A percentile compares a stretch with the other conserved stretches of the same genome.
Evolutionary conservation across 2,888 invertebrate species (phyloP).

Genomic region (Eilema depressum): DNA sequence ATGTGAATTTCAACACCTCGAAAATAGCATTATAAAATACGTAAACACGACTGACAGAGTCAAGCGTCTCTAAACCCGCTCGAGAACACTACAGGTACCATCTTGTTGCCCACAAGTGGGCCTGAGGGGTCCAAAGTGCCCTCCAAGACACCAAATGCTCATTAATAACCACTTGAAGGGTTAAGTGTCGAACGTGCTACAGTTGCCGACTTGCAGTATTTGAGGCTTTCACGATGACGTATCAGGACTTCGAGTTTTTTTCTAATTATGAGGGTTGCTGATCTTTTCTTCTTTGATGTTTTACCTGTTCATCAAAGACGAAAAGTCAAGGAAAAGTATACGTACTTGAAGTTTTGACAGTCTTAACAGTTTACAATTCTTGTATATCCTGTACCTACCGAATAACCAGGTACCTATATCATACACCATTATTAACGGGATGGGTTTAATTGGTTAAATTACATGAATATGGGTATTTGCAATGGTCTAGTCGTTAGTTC

Average conservation of each 20-base stretch:
- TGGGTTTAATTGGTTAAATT: too few species aligned
- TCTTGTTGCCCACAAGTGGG: slow-evolving; percentile 22
- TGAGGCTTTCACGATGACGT: slow-evolving; percentile 7
- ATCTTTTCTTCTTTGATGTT: not conserved
- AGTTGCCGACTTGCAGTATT: slow-evolving; percentile 34
- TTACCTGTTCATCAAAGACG: not conserved
- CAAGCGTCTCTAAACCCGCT: slow-evolving; percentile 9
- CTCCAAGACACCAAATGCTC: slow-evolving; percentile 44
- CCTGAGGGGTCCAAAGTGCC: slow-evolving; percentile 25
- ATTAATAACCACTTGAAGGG: slow-evolving; percentile 41
- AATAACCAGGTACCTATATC: too few species aligned
- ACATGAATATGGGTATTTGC: too few species aligned
- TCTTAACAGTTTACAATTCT: too few species aligned
- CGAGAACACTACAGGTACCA: slow-evolving; percentile 28
- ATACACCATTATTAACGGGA: too few species aligned
- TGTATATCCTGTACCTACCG: too few species aligned
- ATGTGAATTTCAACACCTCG: not conserved
- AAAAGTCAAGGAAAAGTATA: not conserved
- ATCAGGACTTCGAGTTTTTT: not conserved
- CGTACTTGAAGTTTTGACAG: not conserved
- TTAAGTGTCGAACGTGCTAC: slow-evolving; percentile 36
- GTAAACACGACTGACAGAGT: slow-evolving; percentile 6
- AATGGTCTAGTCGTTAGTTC: too few species aligned
- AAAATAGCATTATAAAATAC: slow-evolving; percentile 9
- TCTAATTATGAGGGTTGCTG: slow-evolving; percentile 25